Evolutionary conservation across 2,797 vertebrate genomes (phyloP), one percentile per base, ranked within the genome.

Genomic region (Pseudotriccus pelzelni): DNA sequence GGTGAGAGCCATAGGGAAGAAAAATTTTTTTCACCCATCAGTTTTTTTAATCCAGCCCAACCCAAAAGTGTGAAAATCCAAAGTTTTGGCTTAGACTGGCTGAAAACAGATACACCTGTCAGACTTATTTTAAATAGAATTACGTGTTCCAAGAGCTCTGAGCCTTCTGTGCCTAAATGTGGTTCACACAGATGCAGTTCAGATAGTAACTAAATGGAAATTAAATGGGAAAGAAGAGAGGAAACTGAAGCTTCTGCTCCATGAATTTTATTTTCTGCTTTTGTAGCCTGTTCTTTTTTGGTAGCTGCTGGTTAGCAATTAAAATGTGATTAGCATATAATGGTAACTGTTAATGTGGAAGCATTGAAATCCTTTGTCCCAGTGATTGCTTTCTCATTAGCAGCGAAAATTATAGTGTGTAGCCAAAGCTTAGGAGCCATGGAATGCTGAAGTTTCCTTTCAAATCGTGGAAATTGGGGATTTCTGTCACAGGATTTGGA

Each of bases 281-380:
- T 83, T 94, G 87, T 68, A 80, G 72, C 49, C 60, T 75, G 37
- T 92, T 95, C 76, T 85, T 53, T 91, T 85, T 64, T 83, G 72
- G 81, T 76, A 85, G 68, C 0, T 37, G 56, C 74, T 97, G 88
- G 72, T 92, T 96, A 83, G 87, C 89, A 95, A 95, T 94, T 94
- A 91, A 92, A 96, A 87, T 83, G 90, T 66, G 89, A 96, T 96
- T 96, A 92, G 56, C 81, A 90, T 95, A 79, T 75, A 90, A 93
- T 93, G 84, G 89, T 80, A 87, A 85, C 81, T 87, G 75, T 73
- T 89, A 91, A 89, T 87, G 89, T 75, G 56, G 64, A 93, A 87
- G 58, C 76, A 87, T 43, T 87, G 69, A 75, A 95, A 83, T 87
- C 60, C 69, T 88, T 92, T 96, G 78, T 96, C 62, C 50, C 22